phyloP scores from a whole-genome alignment of 1,140 invertebrate species.

The Euura saliciscinereae region DNA sequence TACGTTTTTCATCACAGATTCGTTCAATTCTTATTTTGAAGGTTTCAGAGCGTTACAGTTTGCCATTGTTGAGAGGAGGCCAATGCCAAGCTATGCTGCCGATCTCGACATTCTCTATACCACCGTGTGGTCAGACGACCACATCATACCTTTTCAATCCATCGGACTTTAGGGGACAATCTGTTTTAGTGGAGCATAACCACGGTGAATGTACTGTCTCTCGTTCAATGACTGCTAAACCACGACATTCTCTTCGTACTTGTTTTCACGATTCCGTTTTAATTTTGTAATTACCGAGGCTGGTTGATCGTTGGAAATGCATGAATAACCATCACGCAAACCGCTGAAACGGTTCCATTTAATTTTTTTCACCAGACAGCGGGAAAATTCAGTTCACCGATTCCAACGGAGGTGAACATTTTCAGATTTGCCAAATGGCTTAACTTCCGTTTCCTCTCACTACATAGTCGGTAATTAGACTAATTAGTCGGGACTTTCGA shows the following conservation, averaged over 20 bases:
- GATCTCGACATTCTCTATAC: neutral
- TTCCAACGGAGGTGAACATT: too few relatives aligned
- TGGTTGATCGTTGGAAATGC: too few relatives aligned
- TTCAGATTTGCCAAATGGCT: too few relatives aligned
- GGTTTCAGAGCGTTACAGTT: slow-evolving; percentile 53
- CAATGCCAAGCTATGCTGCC: slow-evolving; percentile 4
- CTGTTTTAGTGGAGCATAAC: slow-evolving; percentile 11
- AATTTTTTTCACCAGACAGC: too few relatives aligned
- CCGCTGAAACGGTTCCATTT: too few relatives aligned
- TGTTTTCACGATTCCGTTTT: neutral
- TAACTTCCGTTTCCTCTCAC: neutral
- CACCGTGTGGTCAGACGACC: neutral
- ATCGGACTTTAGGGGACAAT: slow-evolving; percentile 9
- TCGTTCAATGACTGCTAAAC: slow-evolving; percentile 21
- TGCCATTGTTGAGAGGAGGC: slow-evolving; percentile 10
- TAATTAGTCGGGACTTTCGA: neutral
- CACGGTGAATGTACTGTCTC: neutral
- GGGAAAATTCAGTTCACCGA: too few relatives aligned
- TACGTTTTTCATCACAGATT: slow-evolving; percentile 4
- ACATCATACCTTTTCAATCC: neutral
- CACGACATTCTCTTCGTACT: slow-evolving; percentile 8
- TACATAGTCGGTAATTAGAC: neutral
- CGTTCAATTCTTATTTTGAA: slow-evolving; percentile 15
- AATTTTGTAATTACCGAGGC: neutral
- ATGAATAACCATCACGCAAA: too few relatives aligned